These are phyloP conservation scores for Ennomos fuscantarius DNA, from an alignment of 2,888 invertebrate species.

Conservation along the genomic window DNA sequence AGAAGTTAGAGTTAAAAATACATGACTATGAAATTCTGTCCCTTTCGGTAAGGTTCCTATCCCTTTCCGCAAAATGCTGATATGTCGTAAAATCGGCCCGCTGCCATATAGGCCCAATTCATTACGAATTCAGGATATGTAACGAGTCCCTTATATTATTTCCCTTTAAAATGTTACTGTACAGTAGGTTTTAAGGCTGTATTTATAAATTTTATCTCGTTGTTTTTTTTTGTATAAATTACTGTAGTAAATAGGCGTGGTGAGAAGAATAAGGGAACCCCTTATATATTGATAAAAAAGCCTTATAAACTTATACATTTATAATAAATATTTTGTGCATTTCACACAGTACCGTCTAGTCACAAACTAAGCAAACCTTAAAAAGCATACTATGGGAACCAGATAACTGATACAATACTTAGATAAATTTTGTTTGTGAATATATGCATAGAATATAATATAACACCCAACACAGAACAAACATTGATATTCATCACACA, in stretches of 20 bases:
- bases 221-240: conserved; percentile 13
- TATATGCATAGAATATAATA: no score
- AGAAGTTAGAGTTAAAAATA: background rate
- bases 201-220: no score
- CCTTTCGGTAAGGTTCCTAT: conserved; percentile 1
- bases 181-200: conserved; percentile 13
- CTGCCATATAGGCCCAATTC: conserved; percentile 18
- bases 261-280: no score
- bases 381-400: no score
- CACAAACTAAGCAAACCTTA: no score
- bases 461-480: no score
- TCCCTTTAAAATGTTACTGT: conserved; percentile 31
- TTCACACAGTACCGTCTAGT: no score
- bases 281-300: no score
- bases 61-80: conserved; percentile 21
- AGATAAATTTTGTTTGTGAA: no score
- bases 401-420: no score
- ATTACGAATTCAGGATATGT: conserved; percentile 35
- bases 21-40: background rate
- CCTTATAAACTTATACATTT: background rate
- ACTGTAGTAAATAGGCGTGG: background rate
- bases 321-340: no score
- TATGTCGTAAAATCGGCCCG: conserved; percentile 17
- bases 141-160: conserved; percentile 34
- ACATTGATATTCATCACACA: no score